Percentiles rank a stretch among this genome's conserved stretches.
Conservation (phyloP, 2,113 vertebrate species). For the Ardeotis arabs region DNA sequence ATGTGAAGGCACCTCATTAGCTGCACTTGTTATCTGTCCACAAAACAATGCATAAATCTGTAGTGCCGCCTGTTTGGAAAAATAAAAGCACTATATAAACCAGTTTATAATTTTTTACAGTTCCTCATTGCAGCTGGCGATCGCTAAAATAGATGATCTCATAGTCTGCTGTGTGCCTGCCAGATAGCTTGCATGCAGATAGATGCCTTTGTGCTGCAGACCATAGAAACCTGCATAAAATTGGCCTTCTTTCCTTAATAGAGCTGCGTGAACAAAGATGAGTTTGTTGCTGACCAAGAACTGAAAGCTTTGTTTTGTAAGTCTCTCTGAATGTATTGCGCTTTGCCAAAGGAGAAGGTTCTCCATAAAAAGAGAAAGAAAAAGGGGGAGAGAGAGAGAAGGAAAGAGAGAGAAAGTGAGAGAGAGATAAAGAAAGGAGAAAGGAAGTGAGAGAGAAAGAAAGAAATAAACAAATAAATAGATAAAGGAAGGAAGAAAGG, state of each 20-base stretch:
- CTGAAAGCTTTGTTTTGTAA: slow-evolving; percentile 86
- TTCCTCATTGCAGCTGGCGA: slow-evolving; percentile 74
- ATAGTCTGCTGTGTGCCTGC: slow-evolving; percentile 72
- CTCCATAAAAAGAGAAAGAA: slow-evolving; percentile 38
- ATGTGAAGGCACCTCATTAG: neutral
- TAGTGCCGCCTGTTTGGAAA: slow-evolving; percentile 40
- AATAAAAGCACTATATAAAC: slow-evolving; percentile 70
- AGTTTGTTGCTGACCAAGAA: slow-evolving; percentile 85
- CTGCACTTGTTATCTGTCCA: slow-evolving; percentile 52
- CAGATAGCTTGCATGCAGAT: slow-evolving; percentile 81
- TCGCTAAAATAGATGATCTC: slow-evolving; percentile 80
- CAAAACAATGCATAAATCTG: slow-evolving; percentile 61
- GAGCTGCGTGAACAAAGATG: slow-evolving; percentile 84
- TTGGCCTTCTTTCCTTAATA: slow-evolving; percentile 85
- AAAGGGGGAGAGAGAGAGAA: too few relatives aligned
- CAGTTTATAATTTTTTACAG: slow-evolving; percentile 80
- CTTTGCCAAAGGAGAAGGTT: slow-evolving; percentile 77
- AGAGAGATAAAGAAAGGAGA: too few relatives aligned
- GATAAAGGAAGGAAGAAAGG: neutral
- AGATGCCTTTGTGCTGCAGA: slow-evolving; percentile 79
- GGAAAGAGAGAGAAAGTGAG: too few relatives aligned
- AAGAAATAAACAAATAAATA: neutral
- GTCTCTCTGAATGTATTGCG: slow-evolving; percentile 77
- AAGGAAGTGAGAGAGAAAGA: too few relatives aligned
- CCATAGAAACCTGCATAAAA: slow-evolving; percentile 87